phyloP scores from a whole-genome alignment of 2,113 vertebrate genomes.

The Capricornis sumatraensis region DNA sequence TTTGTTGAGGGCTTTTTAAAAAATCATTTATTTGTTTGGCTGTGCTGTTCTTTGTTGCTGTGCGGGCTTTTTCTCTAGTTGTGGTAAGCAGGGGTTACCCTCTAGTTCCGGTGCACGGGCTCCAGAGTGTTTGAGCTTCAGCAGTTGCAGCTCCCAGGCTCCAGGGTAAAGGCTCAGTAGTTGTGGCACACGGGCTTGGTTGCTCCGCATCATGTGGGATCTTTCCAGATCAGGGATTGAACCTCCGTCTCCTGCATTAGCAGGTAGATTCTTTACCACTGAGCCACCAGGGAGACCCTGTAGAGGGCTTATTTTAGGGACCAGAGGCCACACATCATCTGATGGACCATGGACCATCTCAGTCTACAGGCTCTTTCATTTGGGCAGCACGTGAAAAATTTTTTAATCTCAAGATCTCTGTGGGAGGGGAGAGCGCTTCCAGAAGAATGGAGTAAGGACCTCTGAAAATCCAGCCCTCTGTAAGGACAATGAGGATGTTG shows the following conservation, averaged over 20 bases:
- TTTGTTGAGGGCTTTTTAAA: neutral
- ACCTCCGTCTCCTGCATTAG: neutral
- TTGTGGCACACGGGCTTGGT: neutral
- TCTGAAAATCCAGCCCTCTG: neutral
- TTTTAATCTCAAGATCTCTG: neutral
- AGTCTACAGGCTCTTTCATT: neutral
- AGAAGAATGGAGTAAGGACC: neutral
- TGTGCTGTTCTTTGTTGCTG: neutral
- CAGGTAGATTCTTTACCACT: neutral
- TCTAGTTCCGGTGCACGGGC: accelerated
- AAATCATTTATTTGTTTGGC: neutral
- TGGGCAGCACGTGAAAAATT: neutral
- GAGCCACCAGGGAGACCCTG: neutral
- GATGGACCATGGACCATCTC: neutral
- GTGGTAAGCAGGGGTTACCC: neutral
- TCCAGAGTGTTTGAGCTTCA: neutral
- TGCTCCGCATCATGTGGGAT: accelerated
- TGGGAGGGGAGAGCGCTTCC: neutral
- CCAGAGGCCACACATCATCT: neutral
- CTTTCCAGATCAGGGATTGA: neutral
- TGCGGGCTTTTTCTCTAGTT: neutral
- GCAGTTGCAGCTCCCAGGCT: neutral
- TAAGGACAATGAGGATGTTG: neutral
- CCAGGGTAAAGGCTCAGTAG: neutral
- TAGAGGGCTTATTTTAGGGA: neutral